phyloP scores from a whole-genome alignment of 30 jellyfish, hydroid and myxozoan genomes.

The Aurelia sp. region DNA sequence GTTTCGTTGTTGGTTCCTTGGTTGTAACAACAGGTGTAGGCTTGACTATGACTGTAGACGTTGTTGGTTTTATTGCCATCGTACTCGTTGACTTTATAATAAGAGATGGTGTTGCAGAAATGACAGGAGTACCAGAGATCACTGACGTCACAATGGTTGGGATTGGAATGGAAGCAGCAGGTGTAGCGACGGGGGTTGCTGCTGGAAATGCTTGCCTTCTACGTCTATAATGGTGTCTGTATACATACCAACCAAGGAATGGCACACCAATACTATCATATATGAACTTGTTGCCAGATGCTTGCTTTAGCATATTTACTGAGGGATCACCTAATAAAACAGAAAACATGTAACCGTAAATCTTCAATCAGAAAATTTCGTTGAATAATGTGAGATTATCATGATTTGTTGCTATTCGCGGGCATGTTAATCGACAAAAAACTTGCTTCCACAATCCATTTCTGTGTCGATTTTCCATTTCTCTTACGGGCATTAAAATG shows the following conservation, averaged over 20 bases:
- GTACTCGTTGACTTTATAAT: constrained; percentile 49
- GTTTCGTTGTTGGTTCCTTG: constrained; percentile 39
- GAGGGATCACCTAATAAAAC: constrained; percentile 71
- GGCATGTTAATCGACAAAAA: no score
- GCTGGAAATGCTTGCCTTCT: constrained; percentile 66
- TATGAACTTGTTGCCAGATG: constrained; percentile 76
- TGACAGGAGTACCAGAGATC: constrained; percentile 71
- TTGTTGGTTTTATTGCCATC: constrained; percentile 25
- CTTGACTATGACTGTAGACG: constrained; percentile 36
- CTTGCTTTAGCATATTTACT: constrained; percentile 38
- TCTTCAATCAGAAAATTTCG: no score
- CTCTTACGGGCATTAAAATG: no score
- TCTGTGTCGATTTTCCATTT: no score
- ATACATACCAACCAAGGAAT: constrained; percentile 91
- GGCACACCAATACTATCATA: constrained; percentile 52
- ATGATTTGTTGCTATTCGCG: no score
- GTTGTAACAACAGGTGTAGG: constrained; percentile 69
- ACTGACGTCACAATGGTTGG: constrained; percentile 64
- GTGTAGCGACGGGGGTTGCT: constrained; percentile 79
- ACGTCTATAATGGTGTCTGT: constrained; percentile 37
- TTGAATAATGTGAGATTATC: no score
- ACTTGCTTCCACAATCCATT: no score
- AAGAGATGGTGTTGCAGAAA: constrained; percentile 83
- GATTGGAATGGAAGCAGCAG: constrained; percentile 49
- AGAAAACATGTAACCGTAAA: neutral